phyloP scores from a whole-genome alignment of 2,888 invertebrate species.

The Pyrochroa serraticornis region DNA sequence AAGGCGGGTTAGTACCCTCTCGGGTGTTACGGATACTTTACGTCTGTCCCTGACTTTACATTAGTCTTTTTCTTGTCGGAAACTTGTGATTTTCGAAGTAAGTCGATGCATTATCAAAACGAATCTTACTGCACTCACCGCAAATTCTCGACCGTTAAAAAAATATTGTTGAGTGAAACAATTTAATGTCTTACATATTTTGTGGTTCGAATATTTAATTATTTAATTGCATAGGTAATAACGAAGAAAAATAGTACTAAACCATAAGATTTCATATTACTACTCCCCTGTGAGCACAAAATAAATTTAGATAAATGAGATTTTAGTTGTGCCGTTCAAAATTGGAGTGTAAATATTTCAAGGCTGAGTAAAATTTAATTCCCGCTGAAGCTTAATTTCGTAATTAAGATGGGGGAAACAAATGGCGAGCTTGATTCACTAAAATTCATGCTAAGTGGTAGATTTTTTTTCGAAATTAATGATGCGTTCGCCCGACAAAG shows the following conservation, averaged over 20 bases:
- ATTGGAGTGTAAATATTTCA: slow-evolving; percentile 25
- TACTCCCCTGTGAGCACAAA: too few relatives aligned
- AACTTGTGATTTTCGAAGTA: slow-evolving; percentile 9
- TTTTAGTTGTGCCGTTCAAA: slow-evolving; percentile 11
- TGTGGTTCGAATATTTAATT: too few relatives aligned
- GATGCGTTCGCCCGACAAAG: background rate
- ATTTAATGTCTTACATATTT: too few relatives aligned
- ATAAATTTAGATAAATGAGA: slow-evolving; percentile 1
- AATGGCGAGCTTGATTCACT: slow-evolving; percentile 5
- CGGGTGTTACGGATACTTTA: slow-evolving; percentile 24
- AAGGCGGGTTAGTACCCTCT: slow-evolving; percentile 21
- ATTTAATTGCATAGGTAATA: too few relatives aligned
- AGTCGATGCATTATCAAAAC: slow-evolving; percentile 2
- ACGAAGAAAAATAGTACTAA: too few relatives aligned
- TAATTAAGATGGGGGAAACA: slow-evolving; percentile 21
- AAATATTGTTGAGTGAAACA: too few relatives aligned
- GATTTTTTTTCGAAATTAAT: background rate
- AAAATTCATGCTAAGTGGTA: background rate
- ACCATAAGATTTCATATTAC: too few relatives aligned
- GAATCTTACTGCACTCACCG: too few relatives aligned
- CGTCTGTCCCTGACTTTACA: slow-evolving; percentile 15
- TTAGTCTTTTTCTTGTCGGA: slow-evolving; percentile 19
- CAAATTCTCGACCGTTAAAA: too few relatives aligned
- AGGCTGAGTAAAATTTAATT: slow-evolving; percentile 22
- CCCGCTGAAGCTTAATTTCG: slow-evolving; percentile 16